These are phyloP conservation scores for Hemicentrotus pulcherrimus DNA, from an alignment of 35 echinoderm and acorn worm genomes.

Conservation along the genomic window DNA sequence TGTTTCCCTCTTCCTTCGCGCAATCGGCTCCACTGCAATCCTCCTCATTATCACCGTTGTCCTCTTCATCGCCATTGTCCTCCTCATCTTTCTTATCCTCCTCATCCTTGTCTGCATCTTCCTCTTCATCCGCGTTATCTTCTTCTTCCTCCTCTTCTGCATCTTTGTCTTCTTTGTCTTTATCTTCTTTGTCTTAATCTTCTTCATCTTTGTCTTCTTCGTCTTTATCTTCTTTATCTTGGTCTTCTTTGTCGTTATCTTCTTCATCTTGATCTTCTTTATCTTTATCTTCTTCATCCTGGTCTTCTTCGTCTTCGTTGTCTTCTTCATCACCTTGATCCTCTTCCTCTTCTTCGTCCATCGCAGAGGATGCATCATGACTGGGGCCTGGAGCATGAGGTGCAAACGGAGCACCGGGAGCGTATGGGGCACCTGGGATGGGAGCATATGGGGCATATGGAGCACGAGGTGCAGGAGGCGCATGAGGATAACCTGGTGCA, in stretches of 20 bases:
- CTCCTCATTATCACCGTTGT: background rate
- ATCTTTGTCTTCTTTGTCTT: background rate
- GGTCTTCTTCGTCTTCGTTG: background rate
- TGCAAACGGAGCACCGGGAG: background rate
- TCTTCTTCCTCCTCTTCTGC: background rate
- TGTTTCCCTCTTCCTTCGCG: background rate
- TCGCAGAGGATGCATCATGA: background rate
- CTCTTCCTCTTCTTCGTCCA: background rate
- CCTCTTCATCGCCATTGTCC: background rate
- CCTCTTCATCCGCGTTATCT: background rate
- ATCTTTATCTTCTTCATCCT: too few species aligned
- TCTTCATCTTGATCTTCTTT: background rate
- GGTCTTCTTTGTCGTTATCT: background rate
- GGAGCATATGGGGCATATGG: background rate
- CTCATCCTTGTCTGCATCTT: background rate
- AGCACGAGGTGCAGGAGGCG: background rate
- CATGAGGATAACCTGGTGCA: background rate
- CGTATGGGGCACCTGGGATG: background rate
- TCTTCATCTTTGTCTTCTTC: background rate
- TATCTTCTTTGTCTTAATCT: background rate
- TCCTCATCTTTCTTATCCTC: background rate
- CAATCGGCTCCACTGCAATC: background rate
- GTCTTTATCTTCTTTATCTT: background rate
- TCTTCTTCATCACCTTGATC: background rate
- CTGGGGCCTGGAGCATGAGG: background rate